Percentiles rank a stretch among this genome's conserved stretches.
Evolutionary conservation across 1,140 invertebrate species (phyloP).

Genomic region (Arion vulgaris): DNA sequence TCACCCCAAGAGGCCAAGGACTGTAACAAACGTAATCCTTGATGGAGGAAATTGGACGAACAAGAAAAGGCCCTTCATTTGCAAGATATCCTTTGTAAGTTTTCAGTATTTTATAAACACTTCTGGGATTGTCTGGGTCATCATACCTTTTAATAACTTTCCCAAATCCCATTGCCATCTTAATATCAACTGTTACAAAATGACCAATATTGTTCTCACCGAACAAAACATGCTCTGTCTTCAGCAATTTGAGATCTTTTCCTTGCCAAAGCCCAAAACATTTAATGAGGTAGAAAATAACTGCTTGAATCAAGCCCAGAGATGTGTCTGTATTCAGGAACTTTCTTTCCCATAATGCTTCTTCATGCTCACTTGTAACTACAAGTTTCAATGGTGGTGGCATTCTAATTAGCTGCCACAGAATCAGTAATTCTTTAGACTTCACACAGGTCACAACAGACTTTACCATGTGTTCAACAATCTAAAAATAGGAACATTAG

Average conservation of each 20-base stretch:
- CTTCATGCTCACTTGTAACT: slow-evolving; percentile 27
- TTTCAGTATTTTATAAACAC: slow-evolving; percentile 34
- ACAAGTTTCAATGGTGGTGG: no score
- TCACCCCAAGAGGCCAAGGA: slow-evolving; percentile 29
- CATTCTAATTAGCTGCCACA: no score
- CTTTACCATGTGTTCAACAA: no score
- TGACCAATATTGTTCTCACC: slow-evolving; percentile 15
- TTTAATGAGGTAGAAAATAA: slow-evolving; percentile 41
- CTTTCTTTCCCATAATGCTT: slow-evolving; percentile 19
- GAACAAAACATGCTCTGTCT: slow-evolving; percentile 22
- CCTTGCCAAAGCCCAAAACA: slow-evolving; percentile 31
- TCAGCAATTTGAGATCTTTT: slow-evolving; percentile 14
- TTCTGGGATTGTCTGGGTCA: slow-evolving; percentile 31
- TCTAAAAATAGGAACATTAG: no score
- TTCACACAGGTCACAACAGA: no score
- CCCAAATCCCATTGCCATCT: not conserved
- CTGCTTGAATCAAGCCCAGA: slow-evolving; percentile 19
- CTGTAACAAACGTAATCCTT: slow-evolving; percentile 39
- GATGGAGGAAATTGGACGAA: slow-evolving; percentile 41
- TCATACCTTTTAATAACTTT: slow-evolving; percentile 16
- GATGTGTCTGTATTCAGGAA: slow-evolving; percentile 14
- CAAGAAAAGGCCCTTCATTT: slow-evolving; percentile 35
- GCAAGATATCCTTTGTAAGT: slow-evolving; percentile 31
- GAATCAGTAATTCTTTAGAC: no score
- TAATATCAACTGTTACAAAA: slow-evolving; percentile 18